Conservation (phyloP, 2,113 vertebrate genomes). For the cattle (Bos taurus) region ARS-UCD2.0 NC_037350.1:30307501-30308000, state of each 20-base stretch:
- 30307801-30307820: neutral
- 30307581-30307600: neutral
- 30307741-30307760: neutral
- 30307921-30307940: neutral
- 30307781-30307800: neutral
- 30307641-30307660: neutral
- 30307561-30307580: neutral
- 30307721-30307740: neutral
- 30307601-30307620: neutral
- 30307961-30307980: neutral
- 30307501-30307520: neutral
- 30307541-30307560: neutral
- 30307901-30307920: no score
- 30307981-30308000: neutral
- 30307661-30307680: neutral
- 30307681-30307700: fast-evolving
- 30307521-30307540: neutral
- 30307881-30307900: neutral
- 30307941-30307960: neutral
- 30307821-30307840: neutral
- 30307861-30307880: neutral
- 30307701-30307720: neutral
- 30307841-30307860: neutral
- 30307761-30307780: neutral
- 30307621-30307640: neutral